These are phyloP conservation scores for Pachyuromys duprasi DNA, from an alignment of 2,797 vertebrate genomes.

Conservation along the genomic window DNA sequence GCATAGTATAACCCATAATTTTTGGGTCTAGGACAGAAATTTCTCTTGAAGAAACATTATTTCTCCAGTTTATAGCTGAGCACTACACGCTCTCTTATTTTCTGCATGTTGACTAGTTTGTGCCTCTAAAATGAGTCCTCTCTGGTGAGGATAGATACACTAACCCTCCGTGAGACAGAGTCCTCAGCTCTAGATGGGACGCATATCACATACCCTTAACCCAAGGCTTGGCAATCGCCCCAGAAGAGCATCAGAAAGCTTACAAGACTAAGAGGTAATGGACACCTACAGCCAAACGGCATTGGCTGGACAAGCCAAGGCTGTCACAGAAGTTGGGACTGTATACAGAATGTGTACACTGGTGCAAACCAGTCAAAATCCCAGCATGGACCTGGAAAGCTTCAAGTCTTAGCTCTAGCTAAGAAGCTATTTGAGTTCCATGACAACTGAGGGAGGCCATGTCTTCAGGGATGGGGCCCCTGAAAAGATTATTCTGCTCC, in stretches of 20 bases:
- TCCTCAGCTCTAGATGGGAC: background rate
- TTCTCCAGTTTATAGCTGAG: background rate
- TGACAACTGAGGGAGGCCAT: no score
- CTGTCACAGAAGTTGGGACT: background rate
- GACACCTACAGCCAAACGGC: background rate
- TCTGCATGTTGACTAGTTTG: background rate
- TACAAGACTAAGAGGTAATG: background rate
- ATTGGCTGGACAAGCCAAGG: background rate
- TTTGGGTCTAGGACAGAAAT: background rate
- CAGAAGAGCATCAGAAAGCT: background rate
- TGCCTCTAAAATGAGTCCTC: background rate
- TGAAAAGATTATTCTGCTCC: background rate
- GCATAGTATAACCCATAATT: background rate
- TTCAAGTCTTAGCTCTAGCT: background rate
- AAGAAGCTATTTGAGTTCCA: background rate
- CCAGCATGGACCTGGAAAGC: background rate
- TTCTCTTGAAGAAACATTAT: slow-evolving; percentile 41
- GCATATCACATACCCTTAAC: background rate
- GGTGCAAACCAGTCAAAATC: background rate
- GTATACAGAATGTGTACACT: background rate
- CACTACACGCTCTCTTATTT: background rate
- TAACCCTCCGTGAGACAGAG: background rate
- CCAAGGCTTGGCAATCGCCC: background rate
- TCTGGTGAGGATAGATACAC: background rate
- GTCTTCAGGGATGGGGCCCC: background rate